Evolutionary conservation across 2,888 invertebrate genomes (phyloP).

Genomic region (Cryptophagus acutangulus): DNA sequence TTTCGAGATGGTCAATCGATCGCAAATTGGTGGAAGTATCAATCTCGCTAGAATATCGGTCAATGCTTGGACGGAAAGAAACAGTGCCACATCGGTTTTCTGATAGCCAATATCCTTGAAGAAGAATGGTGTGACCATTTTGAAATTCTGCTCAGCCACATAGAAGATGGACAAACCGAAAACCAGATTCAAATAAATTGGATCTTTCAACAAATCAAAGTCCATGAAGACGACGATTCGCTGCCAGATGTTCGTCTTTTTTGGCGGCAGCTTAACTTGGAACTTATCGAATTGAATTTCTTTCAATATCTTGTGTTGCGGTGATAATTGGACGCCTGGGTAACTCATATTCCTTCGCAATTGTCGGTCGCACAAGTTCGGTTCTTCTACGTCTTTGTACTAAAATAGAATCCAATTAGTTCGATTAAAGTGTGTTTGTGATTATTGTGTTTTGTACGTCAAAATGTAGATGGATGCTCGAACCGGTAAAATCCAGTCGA

Average conservation of each 20-base stretch:
- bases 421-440: no score
- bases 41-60: conserved; percentile 70
- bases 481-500: conserved; percentile 70
- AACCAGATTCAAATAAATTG: conserved; percentile 66
- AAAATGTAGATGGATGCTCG: conserved; percentile 65
- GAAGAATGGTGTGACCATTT: conserved; percentile 45
- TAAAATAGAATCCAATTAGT: conserved; percentile 10
- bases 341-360: conserved; percentile 46
- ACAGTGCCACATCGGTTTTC: conserved; percentile 65
- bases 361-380: conserved; percentile 23
- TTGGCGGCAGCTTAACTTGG: conserved; percentile 25
- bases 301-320: conserved; percentile 37
- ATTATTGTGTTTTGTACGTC: no score
- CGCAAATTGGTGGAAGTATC: conserved; percentile 69
- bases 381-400: conserved; percentile 17
- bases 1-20: conserved; percentile 59
- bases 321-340: conserved; percentile 41
- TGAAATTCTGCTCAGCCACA: conserved; percentile 70
- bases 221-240: conserved; percentile 62
- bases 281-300: conserved; percentile 33
- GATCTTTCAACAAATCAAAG: conserved; percentile 66
- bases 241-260: conserved; percentile 40
- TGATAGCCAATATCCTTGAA: conserved; percentile 42
- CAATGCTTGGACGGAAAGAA: conserved; percentile 68
- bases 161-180: conserved; percentile 69